Conservation (phyloP, 2,797 vertebrate species). For the Denticeps clupeoides region DNA sequence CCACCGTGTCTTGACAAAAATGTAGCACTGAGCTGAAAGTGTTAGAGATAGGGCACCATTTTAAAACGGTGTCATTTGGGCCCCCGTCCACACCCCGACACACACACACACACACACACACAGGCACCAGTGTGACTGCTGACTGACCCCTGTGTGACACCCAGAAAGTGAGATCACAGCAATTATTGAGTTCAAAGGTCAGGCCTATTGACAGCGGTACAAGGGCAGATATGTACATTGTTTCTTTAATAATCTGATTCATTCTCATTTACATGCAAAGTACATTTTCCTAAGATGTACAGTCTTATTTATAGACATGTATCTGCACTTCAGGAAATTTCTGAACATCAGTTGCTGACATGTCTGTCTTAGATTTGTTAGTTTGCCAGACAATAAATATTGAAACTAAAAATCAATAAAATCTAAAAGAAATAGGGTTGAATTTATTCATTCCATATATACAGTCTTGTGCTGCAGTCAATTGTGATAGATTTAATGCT, state of each 20-base stretch:
- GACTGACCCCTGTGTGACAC: constrained; percentile 1
- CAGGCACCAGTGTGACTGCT: neutral
- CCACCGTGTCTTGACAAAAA: constrained; percentile 2
- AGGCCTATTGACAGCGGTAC: constrained; percentile 1
- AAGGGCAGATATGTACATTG: neutral
- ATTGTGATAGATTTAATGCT: too few species aligned
- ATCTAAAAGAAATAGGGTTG: too few species aligned
- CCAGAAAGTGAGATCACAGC: constrained; percentile 1
- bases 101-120: neutral
- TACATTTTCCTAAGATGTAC: too few species aligned
- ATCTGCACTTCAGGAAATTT: too few species aligned
- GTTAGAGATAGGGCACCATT: neutral
- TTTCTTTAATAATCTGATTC: neutral
- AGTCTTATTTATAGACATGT: too few species aligned
- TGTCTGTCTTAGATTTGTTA: too few species aligned
- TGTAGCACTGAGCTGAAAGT: neutral
- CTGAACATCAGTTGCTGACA: too few species aligned
- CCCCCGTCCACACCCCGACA: neutral
- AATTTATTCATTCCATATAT: too few species aligned
- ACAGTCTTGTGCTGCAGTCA: too few species aligned
- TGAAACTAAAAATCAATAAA: too few species aligned
- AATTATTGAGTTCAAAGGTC: constrained; percentile 3
- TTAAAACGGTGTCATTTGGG: neutral
- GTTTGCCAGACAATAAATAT: too few species aligned
- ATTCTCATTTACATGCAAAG: too few species aligned